Percentiles rank a stretch among this genome's conserved stretches.
Evolutionary conservation across 2,113 vertebrate genomes (phyloP).

Genomic region (Malurus melanocephalus): DNA sequence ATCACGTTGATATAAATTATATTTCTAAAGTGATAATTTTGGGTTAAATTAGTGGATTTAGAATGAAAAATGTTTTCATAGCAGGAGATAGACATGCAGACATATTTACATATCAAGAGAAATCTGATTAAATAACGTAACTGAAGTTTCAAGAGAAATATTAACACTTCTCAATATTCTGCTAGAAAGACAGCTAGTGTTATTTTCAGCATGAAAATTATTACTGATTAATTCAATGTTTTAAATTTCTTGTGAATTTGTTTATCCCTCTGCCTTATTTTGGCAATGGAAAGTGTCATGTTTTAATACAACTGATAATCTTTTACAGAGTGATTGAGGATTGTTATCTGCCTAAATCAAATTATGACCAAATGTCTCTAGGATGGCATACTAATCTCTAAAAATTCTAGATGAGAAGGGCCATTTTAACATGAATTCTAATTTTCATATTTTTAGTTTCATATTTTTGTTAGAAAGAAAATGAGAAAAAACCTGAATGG

Average conservation of each 20-base stretch:
- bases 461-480: slow-evolving; percentile 8
- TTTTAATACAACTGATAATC: not conserved
- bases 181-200: not conserved
- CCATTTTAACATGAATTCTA: not conserved
- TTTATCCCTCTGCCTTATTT: not conserved
- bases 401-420: not conserved
- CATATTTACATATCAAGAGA: not conserved
- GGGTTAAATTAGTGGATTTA: not conserved
- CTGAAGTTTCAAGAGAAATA: not conserved
- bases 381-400: not conserved
- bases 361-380: not conserved
- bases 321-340: not conserved
- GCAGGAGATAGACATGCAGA: not conserved
- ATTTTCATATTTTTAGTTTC: not conserved
- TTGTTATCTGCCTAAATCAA: not conserved
- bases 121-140: not conserved
- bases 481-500: not conserved
- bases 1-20: not conserved
- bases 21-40: not conserved
- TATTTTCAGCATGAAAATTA: not conserved
- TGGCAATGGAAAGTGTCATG: not conserved
- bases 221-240: not conserved
- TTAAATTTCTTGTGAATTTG: not conserved
- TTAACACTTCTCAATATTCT: not conserved
- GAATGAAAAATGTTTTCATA: not conserved